These are phyloP conservation scores for Frankliniella intonsa DNA, from an alignment of 2,888 invertebrate species.

Conservation along the genomic window DNA sequence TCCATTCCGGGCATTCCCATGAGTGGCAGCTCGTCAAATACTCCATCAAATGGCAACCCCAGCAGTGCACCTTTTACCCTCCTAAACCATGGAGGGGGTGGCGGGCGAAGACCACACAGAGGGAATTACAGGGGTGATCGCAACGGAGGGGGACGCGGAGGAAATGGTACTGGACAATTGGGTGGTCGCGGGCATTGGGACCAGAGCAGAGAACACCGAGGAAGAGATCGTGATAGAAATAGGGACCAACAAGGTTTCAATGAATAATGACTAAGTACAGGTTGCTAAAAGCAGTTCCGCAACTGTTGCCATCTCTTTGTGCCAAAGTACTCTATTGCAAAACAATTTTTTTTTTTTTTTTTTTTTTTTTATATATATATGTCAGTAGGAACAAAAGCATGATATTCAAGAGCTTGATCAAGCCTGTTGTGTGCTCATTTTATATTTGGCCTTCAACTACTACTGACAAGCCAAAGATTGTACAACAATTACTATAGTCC, in stretches of 20 bases:
- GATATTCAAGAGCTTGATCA: too few relatives aligned
- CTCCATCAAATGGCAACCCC: not conserved
- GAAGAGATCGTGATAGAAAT: constrained; percentile 2
- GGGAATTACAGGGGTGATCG: not conserved
- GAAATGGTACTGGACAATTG: not conserved
- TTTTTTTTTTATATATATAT: too few relatives aligned
- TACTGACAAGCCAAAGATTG: not conserved
- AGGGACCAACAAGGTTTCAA: constrained; percentile 14
- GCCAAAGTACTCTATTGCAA: not conserved
- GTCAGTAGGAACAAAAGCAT: too few relatives aligned
- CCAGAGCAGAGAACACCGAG: constrained; percentile 2
- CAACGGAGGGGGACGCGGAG: not conserved
- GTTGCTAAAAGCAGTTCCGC: not conserved
- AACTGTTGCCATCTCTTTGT: constrained; percentile 4
- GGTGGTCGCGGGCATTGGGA: not conserved
- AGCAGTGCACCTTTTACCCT: not conserved
- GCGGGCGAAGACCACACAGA: not conserved
- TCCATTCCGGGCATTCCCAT: not conserved
- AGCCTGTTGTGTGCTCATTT: too few relatives aligned
- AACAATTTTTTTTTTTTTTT: too few relatives aligned
- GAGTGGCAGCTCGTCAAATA: not conserved
- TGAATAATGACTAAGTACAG: not conserved
- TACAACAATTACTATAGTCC: not conserved
- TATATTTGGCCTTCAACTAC: not conserved
- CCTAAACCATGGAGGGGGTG: not conserved